Evolutionary conservation across 2,113 vertebrate genomes (phyloP).

Genomic region (Burhinus oedicnemus): DNA sequence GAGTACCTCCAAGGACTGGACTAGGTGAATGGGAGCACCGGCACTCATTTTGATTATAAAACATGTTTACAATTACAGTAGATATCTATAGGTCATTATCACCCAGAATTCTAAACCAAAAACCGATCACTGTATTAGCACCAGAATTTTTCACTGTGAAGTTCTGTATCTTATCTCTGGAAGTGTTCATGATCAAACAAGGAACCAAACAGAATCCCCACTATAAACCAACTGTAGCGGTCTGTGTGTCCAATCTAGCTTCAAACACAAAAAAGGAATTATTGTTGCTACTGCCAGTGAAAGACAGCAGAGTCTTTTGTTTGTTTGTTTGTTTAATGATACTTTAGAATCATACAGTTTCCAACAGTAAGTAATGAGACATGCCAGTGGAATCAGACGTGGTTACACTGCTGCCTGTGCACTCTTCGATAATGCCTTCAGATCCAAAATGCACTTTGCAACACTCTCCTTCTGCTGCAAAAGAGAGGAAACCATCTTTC

Average conservation of each 20-base stretch:
- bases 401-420: slow-evolving; percentile 69
- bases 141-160: background rate
- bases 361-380: background rate
- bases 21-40: rapidly evolving
- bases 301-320: background rate
- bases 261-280: background rate
- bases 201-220: background rate
- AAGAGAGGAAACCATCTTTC: slow-evolving; percentile 15
- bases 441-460: slow-evolving; percentile 91
- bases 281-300: background rate
- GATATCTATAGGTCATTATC: rapidly evolving
- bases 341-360: slow-evolving; percentile 16
- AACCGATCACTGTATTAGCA: background rate
- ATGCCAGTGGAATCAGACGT: rapidly evolving
- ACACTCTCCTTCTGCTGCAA: slow-evolving; percentile 94
- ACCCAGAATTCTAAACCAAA: background rate
- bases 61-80: rapidly evolving
- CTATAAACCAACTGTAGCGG: rapidly evolving
- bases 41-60: background rate
- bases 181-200: rapidly evolving
- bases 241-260: rapidly evolving
- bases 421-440: slow-evolving; percentile 86
- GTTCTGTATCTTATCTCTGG: background rate
- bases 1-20: background rate
- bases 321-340: slow-evolving; percentile 24